A percentile compares a stretch with the other conserved stretches of the same genome.
Evolutionary conservation across 2,888 invertebrate genomes (phyloP).

Genomic region (Doris montereyensis): DNA sequence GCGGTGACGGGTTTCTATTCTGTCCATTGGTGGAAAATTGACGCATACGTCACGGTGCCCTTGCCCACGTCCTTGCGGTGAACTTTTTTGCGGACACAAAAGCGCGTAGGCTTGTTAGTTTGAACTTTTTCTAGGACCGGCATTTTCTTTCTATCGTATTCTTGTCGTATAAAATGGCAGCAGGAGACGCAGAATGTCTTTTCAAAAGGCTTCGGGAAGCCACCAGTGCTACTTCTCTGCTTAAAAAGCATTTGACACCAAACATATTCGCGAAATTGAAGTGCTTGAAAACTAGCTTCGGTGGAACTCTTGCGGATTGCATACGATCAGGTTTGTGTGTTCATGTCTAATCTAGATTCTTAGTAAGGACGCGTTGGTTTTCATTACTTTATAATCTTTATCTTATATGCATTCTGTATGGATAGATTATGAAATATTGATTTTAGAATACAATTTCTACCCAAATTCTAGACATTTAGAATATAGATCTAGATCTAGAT

Average conservation of each 20-base stretch:
- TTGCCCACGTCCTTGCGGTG: neutral
- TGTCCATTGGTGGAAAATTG: too few species aligned
- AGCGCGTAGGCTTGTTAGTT: too few species aligned
- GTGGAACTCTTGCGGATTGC: conserved; percentile 60
- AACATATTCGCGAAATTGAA: conserved; percentile 9
- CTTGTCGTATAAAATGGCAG: too few species aligned
- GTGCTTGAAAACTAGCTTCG: conserved; percentile 50
- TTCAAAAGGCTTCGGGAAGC: conserved; percentile 27
- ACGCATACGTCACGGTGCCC: neutral
- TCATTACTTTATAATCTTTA: too few species aligned
- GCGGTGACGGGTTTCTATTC: too few species aligned
- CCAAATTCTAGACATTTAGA: too few species aligned
- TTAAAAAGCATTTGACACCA: conserved; percentile 16
- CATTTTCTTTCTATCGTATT: too few species aligned
- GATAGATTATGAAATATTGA: too few species aligned
- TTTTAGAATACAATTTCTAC: too few species aligned
- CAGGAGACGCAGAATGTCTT: conserved; percentile 22
- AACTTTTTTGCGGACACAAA: neutral
- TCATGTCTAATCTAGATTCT: neutral
- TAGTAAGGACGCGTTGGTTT: too few species aligned
- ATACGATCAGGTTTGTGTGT: conserved; percentile 80
- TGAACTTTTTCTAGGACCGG: too few species aligned
- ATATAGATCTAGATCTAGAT: neutral
- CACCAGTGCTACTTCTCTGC: neutral
- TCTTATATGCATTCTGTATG: neutral